These are phyloP conservation scores for Poeciliopsis turneri DNA, from an alignment of 2,797 vertebrate species.

Conservation along the genomic window DNA sequence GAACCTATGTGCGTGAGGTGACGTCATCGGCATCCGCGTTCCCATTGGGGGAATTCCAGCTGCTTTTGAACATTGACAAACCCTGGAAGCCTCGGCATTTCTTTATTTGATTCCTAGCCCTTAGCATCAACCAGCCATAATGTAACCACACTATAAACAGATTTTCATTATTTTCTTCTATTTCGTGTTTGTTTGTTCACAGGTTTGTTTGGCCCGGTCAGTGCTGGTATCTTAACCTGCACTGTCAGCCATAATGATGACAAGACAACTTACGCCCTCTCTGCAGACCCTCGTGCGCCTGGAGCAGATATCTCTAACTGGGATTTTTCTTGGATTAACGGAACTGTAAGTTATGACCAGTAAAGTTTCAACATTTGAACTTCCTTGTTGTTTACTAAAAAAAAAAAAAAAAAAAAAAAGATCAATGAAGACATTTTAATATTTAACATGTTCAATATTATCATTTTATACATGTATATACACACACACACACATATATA, in stretches of 20 bases:
- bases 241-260: background rate
- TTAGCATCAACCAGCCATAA: background rate
- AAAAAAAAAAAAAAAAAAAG: background rate
- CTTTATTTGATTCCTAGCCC: background rate
- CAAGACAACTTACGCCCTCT: background rate
- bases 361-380: background rate
- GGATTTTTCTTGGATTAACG: background rate
- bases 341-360: background rate
- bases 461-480: too few relatives aligned
- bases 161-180: background rate
- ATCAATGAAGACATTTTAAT: background rate
- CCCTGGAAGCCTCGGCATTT: background rate
- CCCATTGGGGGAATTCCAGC: too few relatives aligned
- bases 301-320: background rate
- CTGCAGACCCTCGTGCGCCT: background rate
- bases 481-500: too few relatives aligned
- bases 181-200: background rate
- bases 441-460: background rate
- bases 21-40: too few relatives aligned
- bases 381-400: background rate
- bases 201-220: background rate
- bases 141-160: background rate
- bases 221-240: background rate
- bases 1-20: rapidly evolving
- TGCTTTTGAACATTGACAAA: background rate